Evolutionary conservation across 2,797 vertebrate species (phyloP), one percentile per base, ranked within the genome.

Genomic region (Amazona finschi): DNA sequence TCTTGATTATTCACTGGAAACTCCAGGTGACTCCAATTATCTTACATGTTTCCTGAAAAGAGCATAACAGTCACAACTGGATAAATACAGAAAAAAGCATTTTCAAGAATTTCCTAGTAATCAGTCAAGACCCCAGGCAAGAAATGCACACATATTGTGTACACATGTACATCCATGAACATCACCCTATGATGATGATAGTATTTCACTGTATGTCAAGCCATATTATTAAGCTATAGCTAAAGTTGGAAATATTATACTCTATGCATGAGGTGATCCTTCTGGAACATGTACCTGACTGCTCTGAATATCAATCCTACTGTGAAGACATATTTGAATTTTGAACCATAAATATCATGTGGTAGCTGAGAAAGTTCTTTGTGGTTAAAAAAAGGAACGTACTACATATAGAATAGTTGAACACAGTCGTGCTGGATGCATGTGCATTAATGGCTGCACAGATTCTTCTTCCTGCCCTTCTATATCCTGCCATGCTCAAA

Each of bases 1-100:
- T 91, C 95, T 95, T 97, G 97, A 97, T 97, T 98, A 97, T 90
- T 95, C 95, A 44, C 25, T 88, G 80, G 81, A 91, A 98, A 87
- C 76, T 27, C 93, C 88, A 94, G 61, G 87, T 96, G 91, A 92
- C 36, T 62, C 52, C 24, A 27, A 93, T 91, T 95, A 95, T 87
- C 87, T 93, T 66, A 72, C 83, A 81, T 28, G 30, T 79, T 93
- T 97, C 90, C 87, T 95, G 58, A 82, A 96, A 95, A 95, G 86
- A 90, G 88, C n/a, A n/a, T 4, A 20, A 21, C 43, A 87, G 58
- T 52, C 65, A 66, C 52, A 80, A 73, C 52, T 39, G 6, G 13
- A 55, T 89, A 49, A 86, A 72, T 3, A n/a, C 2, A 20, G 1
- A 36, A 25, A 53, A 53, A 74, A 24, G 2, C 3, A 28, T 90